phyloP scores from a whole-genome alignment of 1,140 invertebrate genomes.

The Kradibia gibbosae region DNA sequence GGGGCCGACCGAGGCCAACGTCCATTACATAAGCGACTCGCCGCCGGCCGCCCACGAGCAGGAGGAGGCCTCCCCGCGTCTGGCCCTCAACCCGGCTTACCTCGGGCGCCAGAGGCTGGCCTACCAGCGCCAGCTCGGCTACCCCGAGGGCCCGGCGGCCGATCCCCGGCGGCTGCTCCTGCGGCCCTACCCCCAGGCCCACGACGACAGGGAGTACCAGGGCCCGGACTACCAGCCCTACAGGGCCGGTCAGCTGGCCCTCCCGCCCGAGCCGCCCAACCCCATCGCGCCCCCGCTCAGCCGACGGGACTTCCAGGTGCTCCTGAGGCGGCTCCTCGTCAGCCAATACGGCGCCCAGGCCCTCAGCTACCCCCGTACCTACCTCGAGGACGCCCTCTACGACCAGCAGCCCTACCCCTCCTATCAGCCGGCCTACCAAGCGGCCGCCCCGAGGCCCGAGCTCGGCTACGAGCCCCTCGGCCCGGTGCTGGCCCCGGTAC shows the following conservation, averaged over 20 bases:
- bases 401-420: conserved; percentile 68
- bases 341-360: conserved; percentile 69
- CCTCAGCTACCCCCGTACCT: conserved; percentile 66
- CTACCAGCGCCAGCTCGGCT: conserved; percentile 57
- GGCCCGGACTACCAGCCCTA: conserved; percentile 64
- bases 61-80: conserved; percentile 56
- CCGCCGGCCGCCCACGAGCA: conserved; percentile 55
- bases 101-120: conserved; percentile 57
- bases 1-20: conserved; percentile 62
- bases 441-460: conserved; percentile 64
- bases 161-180: conserved; percentile 56
- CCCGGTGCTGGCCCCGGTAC: conserved; percentile 5
- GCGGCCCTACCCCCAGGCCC: conserved; percentile 53
- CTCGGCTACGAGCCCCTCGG: conserved; percentile 67
- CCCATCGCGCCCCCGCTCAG: conserved; percentile 66
- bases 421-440: conserved; percentile 62
- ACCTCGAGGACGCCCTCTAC: conserved; percentile 68
- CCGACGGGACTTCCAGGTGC: conserved; percentile 66
- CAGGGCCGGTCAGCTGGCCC: conserved; percentile 55
- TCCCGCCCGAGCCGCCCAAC: conserved; percentile 68
- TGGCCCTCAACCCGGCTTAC: conserved; percentile 57
- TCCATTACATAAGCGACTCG: conserved; percentile 65
- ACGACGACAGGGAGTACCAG: conserved; percentile 64
- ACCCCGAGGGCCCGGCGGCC: conserved; percentile 53
- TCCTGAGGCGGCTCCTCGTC: conserved; percentile 64